Percentiles rank a stretch among this genome's conserved stretches.
Conservation (phyloP, 2,113 vertebrate genomes). For the Psettodes erumei region DNA sequence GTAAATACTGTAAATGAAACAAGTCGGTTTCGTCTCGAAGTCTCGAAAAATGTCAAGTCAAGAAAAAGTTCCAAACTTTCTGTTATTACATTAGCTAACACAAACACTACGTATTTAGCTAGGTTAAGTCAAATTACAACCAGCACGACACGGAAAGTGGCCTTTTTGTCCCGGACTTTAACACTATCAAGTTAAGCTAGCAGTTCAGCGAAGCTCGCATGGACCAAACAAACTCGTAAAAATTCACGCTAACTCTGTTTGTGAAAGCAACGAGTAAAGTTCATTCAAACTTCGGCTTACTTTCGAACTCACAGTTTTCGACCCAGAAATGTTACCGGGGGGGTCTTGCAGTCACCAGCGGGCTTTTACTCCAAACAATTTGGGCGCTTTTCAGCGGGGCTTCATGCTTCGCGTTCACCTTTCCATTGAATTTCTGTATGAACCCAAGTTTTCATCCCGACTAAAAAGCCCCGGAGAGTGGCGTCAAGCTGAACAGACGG, state of each 20-base stretch:
- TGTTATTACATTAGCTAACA: background rate
- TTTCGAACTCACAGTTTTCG: constrained; percentile 65
- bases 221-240: constrained; percentile 13
- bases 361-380: constrained; percentile 10
- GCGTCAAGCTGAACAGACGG: constrained; percentile 17
- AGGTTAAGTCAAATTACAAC: background rate
- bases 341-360: background rate
- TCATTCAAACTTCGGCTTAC: constrained; percentile 15
- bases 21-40: background rate
- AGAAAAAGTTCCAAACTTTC: background rate
- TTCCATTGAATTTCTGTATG: constrained; percentile 42
- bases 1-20: background rate
- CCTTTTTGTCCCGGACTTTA: background rate
- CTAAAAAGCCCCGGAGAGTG: background rate
- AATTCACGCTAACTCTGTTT: background rate
- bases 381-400: constrained; percentile 34
- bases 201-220: background rate
- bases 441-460: constrained; percentile 40
- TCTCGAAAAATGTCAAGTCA: background rate
- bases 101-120: background rate
- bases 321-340: background rate
- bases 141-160: background rate
- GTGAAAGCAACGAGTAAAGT: constrained; percentile 8
- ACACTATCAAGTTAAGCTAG: constrained; percentile 8
- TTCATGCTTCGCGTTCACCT: constrained; percentile 39